Conservation (phyloP, 2,113 vertebrate genomes). For the Malurus alboscapulatus region DNA sequence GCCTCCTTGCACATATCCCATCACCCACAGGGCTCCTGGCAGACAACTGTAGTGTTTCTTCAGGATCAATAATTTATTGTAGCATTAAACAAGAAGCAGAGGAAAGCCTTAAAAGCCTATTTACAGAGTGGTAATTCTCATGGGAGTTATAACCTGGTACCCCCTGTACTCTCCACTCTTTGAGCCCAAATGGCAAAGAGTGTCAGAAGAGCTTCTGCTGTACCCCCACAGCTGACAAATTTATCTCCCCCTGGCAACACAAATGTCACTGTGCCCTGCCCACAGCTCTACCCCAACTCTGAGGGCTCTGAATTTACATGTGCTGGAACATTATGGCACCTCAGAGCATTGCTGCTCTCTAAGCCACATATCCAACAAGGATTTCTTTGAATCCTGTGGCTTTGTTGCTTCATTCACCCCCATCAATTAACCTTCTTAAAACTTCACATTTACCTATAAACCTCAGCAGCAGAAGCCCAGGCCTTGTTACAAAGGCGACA, state of each 20-base stretch:
- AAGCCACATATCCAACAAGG: not conserved
- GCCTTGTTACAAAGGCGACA: not conserved
- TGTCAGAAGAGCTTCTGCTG: not conserved
- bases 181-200: not conserved
- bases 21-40: not conserved
- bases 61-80: not conserved
- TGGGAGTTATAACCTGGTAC: not conserved
- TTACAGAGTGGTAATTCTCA: not conserved
- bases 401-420: not conserved
- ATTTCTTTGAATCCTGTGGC: not conserved
- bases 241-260: not conserved
- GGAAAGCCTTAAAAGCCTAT: not conserved
- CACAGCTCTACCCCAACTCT: not conserved
- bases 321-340: too few relatives aligned
- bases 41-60: not conserved
- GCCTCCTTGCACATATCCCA: not conserved
- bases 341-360: not conserved
- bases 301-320: not conserved
- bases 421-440: not conserved
- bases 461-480: not conserved
- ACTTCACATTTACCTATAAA: not conserved
- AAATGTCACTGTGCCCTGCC: not conserved
- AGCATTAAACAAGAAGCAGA: not conserved
- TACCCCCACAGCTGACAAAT: not conserved
- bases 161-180: not conserved